Percentiles rank a stretch among this genome's conserved stretches.
Evolutionary conservation across 2,888 invertebrate genomes (phyloP).

Genomic region (Harpalus rufipes): DNA sequence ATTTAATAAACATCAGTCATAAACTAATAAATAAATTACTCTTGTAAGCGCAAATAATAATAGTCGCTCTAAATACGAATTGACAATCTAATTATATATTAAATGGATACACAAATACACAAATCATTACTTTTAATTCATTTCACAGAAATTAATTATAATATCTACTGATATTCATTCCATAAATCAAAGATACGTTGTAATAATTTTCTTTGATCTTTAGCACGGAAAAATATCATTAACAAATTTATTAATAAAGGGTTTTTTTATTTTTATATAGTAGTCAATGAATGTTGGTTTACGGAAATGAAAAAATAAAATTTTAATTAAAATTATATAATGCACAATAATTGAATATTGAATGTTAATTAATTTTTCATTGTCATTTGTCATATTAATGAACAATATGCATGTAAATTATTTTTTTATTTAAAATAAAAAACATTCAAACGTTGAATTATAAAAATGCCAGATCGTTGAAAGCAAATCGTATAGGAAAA

Average conservation of each 20-base stretch:
- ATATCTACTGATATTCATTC: constrained; percentile 6
- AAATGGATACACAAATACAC: constrained; percentile 13
- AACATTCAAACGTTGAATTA: no score
- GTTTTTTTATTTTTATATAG: background rate
- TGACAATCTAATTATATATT: constrained; percentile 35
- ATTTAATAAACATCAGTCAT: constrained; percentile 11
- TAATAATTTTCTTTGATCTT: constrained; percentile 17
- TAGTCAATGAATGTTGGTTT: no score
- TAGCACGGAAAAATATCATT: constrained; percentile 28
- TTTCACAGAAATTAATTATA: constrained; percentile 20
- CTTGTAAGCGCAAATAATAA: constrained; percentile 16
- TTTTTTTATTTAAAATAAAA: no score
- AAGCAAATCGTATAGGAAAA: no score
- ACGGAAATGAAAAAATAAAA: background rate
- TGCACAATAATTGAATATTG: background rate
- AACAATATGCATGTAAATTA: background rate
- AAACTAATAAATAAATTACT: constrained; percentile 27
- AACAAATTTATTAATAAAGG: constrained; percentile 11
- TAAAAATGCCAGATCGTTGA: no score
- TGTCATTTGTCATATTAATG: background rate
- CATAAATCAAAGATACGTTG: constrained; percentile 31
- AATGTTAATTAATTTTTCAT: background rate
- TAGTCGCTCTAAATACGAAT: constrained; percentile 1
- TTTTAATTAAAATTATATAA: background rate
- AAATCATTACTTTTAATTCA: constrained; percentile 9